Conservation (phyloP, 30 jellyfish, hydroid and myxozoan genomes). For the Hydractinia symbiolongicarpus region DNA sequence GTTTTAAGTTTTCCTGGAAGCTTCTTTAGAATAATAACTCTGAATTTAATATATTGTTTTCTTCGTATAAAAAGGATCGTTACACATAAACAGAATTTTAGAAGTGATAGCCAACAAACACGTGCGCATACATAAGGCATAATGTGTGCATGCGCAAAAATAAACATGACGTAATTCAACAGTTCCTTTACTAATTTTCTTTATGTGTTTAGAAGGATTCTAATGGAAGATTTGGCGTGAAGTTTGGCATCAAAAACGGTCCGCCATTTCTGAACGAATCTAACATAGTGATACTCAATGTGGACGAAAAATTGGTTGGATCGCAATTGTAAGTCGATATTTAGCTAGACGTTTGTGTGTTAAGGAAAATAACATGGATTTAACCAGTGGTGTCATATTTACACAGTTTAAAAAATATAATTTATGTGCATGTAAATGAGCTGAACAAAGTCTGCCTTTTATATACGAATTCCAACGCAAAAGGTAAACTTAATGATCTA, state of each 20-base stretch:
- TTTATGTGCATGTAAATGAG: not conserved
- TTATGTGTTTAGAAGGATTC: not conserved
- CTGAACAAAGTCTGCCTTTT: not conserved
- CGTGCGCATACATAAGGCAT: too few species aligned
- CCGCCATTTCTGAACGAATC: slow-evolving; percentile 2
- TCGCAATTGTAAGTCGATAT: not conserved
- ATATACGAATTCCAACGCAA: too few species aligned
- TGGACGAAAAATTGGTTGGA: not conserved
- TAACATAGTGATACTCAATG: not conserved
- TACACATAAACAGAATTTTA: too few species aligned
- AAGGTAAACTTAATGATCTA: too few species aligned
- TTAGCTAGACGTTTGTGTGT: not conserved
- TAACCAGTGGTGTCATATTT: not conserved
- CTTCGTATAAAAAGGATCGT: too few species aligned
- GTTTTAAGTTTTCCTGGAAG: too few species aligned
- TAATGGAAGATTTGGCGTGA: not conserved
- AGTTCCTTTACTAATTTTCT: not conserved
- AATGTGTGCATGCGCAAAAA: too few species aligned
- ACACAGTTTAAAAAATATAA: not conserved
- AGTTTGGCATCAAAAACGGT: not conserved
- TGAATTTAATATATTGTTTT: too few species aligned
- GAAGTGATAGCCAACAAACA: too few species aligned
- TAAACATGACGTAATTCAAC: too few species aligned
- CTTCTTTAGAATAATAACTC: too few species aligned
- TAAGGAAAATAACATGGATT: not conserved